A percentile compares a stretch with the other conserved stretches of the same genome.
These are phyloP conservation scores for Sepioteuthis lessoniana DNA, from an alignment of 2,888 invertebrate species.

Conservation along the genomic window DNA sequence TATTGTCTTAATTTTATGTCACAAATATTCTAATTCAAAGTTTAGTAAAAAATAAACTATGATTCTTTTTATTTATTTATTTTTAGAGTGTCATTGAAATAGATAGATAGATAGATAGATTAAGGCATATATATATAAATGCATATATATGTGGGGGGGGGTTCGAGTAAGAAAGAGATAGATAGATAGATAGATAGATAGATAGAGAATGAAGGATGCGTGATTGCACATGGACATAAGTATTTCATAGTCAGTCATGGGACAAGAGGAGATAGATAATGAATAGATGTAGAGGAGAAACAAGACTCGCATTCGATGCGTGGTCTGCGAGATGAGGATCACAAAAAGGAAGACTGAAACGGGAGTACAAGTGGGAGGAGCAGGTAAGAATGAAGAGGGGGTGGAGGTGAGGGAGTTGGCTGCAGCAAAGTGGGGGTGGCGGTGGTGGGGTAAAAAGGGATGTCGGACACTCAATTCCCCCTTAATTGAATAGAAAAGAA, in stretches of 20 bases:
- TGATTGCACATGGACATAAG: not conserved
- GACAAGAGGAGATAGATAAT: not conserved
- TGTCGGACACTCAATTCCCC: conserved; percentile 33
- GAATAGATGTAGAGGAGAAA: not conserved
- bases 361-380: not conserved
- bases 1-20: too few species aligned
- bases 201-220: not conserved
- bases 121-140: too few species aligned
- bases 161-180: too few species aligned
- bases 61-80: too few species aligned
- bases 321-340: not conserved
- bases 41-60: too few species aligned
- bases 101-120: too few species aligned
- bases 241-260: not conserved
- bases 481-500: conserved; percentile 33
- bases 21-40: too few species aligned
- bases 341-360: not conserved
- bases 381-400: not conserved
- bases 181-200: too few species aligned
- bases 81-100: too few species aligned
- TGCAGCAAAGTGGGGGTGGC: not conserved
- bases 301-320: not conserved
- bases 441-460: not conserved
- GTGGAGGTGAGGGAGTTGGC: not conserved
- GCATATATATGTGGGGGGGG: too few species aligned